Percentiles rank a stretch among this genome's conserved stretches.
Evolutionary conservation across 1,140 invertebrate species (phyloP).

Genomic region (Pachyrhynchus sulphureomaculatus): DNA sequence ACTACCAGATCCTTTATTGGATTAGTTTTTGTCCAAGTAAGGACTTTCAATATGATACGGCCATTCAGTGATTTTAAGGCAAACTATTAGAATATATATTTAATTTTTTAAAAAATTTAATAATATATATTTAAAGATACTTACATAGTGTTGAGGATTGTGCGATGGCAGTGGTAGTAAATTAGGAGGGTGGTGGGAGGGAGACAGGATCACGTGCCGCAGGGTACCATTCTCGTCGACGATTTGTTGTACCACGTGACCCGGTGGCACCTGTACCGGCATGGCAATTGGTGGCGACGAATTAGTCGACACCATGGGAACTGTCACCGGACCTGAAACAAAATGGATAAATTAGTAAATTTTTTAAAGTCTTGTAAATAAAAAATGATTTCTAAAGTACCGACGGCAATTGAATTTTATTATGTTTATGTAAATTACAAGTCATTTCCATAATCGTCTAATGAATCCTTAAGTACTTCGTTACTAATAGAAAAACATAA

Average conservation of each 20-base stretch:
- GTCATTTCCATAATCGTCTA: no score
- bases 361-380: neutral
- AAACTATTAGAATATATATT: no score
- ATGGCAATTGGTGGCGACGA: constrained; percentile 75
- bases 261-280: constrained; percentile 86
- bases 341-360: neutral
- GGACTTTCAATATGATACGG: no score
- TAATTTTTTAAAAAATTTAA: no score
- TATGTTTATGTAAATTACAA: no score
- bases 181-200: constrained; percentile 63
- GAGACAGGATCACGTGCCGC: constrained; percentile 80
- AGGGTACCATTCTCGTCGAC: constrained; percentile 85
- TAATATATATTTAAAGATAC: constrained; percentile 38
- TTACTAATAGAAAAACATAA: no score
- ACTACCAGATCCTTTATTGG: no score
- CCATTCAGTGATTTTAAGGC: no score
- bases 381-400: no score
- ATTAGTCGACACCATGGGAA: constrained; percentile 81
- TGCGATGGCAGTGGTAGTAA: constrained; percentile 46
- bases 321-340: constrained; percentile 67
- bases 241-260: constrained; percentile 86
- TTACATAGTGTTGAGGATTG: constrained; percentile 63
- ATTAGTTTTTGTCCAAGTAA: no score
- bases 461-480: no score
- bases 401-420: no score